A percentile compares a stretch with the other conserved stretches of the same genome.
Conservation (phyloP, 2,797 vertebrate species). For the Poecile montanus region DNA sequence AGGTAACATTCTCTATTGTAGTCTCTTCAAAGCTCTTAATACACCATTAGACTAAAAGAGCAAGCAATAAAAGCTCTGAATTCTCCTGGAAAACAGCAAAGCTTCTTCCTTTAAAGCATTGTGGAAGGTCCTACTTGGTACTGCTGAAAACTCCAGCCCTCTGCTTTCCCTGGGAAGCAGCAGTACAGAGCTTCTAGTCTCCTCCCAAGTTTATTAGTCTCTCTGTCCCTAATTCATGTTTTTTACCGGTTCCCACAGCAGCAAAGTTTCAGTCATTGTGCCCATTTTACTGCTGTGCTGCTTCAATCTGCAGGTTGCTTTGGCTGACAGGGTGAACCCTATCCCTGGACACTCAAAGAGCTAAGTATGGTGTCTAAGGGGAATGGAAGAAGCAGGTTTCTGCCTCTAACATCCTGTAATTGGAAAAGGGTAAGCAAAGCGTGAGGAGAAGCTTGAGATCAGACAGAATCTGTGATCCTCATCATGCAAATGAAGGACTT, state of each 20-base stretch:
- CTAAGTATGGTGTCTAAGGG: background rate
- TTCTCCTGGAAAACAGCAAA: background rate
- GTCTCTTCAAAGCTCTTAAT: background rate
- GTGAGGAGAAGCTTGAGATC: background rate
- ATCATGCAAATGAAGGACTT: background rate
- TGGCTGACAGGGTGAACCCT: background rate
- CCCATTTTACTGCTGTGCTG: background rate
- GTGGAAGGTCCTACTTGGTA: background rate
- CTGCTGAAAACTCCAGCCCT: background rate
- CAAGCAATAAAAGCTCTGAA: background rate
- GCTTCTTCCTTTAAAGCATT: background rate
- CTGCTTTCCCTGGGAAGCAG: background rate
- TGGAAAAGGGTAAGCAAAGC: background rate
- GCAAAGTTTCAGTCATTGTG: background rate
- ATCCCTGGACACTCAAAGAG: background rate
- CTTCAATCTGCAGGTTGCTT: background rate
- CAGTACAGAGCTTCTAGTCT: background rate
- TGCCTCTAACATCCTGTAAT: background rate
- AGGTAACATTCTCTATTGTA: background rate
- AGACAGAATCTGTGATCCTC: background rate
- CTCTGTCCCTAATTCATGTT: background rate
- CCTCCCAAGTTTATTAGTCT: background rate
- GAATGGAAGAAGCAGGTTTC: background rate
- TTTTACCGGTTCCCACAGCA: background rate
- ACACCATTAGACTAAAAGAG: background rate